A percentile compares a stretch with the other conserved stretches of the same genome.
These are phyloP conservation scores for Micromussa lordhowensis DNA, from an alignment of 92 coral and sea anemone genomes.

Conservation along the genomic window DNA sequence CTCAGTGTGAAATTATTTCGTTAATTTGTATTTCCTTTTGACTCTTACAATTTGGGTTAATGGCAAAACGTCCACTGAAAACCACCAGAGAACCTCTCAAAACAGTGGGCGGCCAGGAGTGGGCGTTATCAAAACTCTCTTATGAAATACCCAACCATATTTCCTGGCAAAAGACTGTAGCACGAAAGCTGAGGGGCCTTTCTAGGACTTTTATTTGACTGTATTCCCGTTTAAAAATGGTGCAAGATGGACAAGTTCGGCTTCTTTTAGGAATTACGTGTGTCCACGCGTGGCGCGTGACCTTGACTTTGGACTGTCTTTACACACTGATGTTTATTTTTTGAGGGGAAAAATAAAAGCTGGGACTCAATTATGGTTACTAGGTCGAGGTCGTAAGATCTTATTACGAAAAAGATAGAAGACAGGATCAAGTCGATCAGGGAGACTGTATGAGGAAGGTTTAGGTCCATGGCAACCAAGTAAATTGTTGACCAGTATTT, in stretches of 20 bases:
- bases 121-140: neutral
- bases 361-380: neutral
- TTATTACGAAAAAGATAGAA: neutral
- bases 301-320: neutral
- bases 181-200: neutral
- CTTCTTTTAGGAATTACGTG: neutral
- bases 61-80: neutral
- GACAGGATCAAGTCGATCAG: neutral
- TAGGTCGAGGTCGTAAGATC: neutral
- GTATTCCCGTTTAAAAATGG: neutral
- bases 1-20: neutral
- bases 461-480: neutral
- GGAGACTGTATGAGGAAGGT: neutral
- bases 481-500: neutral
- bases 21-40: neutral
- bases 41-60: neutral
- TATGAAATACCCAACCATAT: neutral
- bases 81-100: neutral
- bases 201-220: neutral
- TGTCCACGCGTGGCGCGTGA: neutral
- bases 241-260: neutral
- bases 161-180: neutral
- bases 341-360: neutral
- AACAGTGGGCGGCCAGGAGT: conserved; percentile 11
- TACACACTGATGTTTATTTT: neutral